Percentiles rank a stretch among this genome's conserved stretches.
Conservation (phyloP, 2,888 invertebrate species). For the Melolontha melolontha region DNA sequence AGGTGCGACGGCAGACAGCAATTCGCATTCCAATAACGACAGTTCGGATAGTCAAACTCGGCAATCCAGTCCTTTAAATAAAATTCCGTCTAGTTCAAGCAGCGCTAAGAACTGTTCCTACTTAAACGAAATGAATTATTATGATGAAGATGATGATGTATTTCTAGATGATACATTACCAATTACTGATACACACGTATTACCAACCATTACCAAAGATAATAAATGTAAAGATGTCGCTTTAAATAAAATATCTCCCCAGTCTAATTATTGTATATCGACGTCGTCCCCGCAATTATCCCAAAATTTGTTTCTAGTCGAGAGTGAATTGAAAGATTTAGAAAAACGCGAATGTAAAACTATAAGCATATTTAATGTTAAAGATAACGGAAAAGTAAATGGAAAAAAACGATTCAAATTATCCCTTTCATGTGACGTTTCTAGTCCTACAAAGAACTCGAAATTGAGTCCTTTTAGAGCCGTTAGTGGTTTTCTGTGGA, state of each 20-base stretch:
- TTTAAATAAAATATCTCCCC: neutral
- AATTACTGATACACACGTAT: slow-evolving; percentile 43
- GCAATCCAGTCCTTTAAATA: slow-evolving; percentile 37
- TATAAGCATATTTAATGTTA: slow-evolving; percentile 25
- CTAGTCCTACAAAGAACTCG: slow-evolving; percentile 57
- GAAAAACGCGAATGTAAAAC: slow-evolving; percentile 33
- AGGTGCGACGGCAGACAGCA: slow-evolving; percentile 64
- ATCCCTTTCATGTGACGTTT: slow-evolving; percentile 45
- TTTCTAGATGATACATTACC: slow-evolving; percentile 56
- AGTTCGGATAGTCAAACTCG: slow-evolving; percentile 33
- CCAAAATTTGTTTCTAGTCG: slow-evolving; percentile 56
- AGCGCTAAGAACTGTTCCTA: slow-evolving; percentile 49
- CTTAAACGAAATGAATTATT: slow-evolving; percentile 48
- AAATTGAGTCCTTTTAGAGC: slow-evolving; percentile 65
- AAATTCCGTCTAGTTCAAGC: slow-evolving; percentile 37
- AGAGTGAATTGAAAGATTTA: slow-evolving; percentile 49
- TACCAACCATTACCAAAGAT: neutral
- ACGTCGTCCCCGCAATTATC: slow-evolving; percentile 60
- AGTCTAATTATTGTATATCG: slow-evolving; percentile 26
- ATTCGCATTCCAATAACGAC: slow-evolving; percentile 49
- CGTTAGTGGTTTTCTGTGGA: slow-evolving; percentile 64
- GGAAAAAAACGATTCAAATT: slow-evolving; percentile 51
- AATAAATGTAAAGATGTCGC: neutral
- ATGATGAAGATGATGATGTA: slow-evolving; percentile 57
- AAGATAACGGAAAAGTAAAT: slow-evolving; percentile 40